Conservation (phyloP, 2,797 vertebrate genomes). For the Lates japonicus region DNA sequence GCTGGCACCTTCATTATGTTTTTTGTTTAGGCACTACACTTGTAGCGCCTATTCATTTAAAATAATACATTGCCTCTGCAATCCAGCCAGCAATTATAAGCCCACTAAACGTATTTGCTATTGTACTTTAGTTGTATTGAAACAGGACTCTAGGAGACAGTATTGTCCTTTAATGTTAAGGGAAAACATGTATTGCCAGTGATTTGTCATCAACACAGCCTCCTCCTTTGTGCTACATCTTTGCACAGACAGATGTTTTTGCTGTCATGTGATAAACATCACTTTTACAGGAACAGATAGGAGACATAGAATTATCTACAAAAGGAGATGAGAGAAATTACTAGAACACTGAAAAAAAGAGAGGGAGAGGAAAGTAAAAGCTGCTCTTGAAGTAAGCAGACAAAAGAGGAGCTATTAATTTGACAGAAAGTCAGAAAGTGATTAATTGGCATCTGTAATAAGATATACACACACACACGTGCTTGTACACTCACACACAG, state of each 20-base stretch:
- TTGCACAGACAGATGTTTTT: too few species aligned
- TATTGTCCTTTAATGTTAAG: background rate
- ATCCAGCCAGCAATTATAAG: too few species aligned
- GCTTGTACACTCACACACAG: background rate
- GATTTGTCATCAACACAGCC: background rate
- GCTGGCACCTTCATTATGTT: too few species aligned
- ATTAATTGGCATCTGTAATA: background rate
- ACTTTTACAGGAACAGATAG: background rate
- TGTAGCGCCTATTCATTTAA: too few species aligned
- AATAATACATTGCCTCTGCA: too few species aligned
- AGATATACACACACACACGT: background rate
- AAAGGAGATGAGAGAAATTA: background rate
- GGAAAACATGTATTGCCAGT: conserved; percentile 4
- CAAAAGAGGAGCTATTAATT: background rate
- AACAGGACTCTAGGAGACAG: too few species aligned
- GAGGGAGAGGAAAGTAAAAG: background rate
- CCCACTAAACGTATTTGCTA: too few species aligned
- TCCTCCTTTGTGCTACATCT: too few species aligned
- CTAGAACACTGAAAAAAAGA: too few species aligned
- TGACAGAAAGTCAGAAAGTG: background rate
- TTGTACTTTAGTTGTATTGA: too few species aligned
- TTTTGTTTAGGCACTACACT: too few species aligned
- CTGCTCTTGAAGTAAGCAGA: background rate
- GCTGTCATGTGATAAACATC: background rate
- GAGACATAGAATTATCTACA: background rate